Evolutionary conservation across 1,140 invertebrate species (phyloP).

Genomic region (Drosophila ercepeae): DNA sequence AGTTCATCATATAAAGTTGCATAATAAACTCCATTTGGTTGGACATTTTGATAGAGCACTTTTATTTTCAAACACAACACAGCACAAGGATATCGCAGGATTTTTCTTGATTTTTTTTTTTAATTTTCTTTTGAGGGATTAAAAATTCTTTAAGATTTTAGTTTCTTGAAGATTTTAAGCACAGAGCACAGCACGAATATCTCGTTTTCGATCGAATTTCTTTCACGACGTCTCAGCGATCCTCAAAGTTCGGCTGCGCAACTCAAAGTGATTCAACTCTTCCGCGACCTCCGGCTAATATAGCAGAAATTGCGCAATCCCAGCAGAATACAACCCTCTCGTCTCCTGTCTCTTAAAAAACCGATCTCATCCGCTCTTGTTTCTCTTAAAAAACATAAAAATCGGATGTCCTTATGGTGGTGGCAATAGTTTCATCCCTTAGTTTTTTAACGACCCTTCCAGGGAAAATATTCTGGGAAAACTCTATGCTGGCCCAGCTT

Average conservation of each 20-base stretch:
- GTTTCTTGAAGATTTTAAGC: slow-evolving; percentile 27
- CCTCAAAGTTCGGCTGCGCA: slow-evolving; percentile 75
- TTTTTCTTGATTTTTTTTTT: background rate
- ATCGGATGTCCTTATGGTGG: slow-evolving; percentile 6
- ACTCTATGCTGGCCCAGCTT: slow-evolving; percentile 24
- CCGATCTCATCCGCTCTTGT: slow-evolving; percentile 29
- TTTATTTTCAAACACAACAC: slow-evolving; percentile 36
- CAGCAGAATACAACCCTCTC: slow-evolving; percentile 62
- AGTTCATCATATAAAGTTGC: slow-evolving; percentile 83
- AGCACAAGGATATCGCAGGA: slow-evolving; percentile 20
- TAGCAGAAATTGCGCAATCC: slow-evolving; percentile 70
- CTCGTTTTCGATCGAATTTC: slow-evolving; percentile 34
- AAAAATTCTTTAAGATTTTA: slow-evolving; percentile 45
- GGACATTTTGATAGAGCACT: slow-evolving; percentile 63
- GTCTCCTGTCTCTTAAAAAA: slow-evolving; percentile 65
- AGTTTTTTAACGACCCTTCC: slow-evolving; percentile 41
- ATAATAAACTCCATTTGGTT: slow-evolving; percentile 83
- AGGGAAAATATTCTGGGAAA: slow-evolving; percentile 63
- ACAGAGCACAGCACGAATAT: slow-evolving; percentile 33
- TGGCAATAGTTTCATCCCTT: slow-evolving; percentile 28
- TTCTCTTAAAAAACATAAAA: slow-evolving; percentile 53
- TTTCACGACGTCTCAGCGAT: slow-evolving; percentile 52
- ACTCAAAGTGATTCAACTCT: slow-evolving; percentile 83
- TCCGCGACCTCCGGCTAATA: slow-evolving; percentile 70
- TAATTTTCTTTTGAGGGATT: slow-evolving; percentile 4